Conservation (phyloP, 2,888 invertebrate species). For the Monoplex corrugatus region DNA sequence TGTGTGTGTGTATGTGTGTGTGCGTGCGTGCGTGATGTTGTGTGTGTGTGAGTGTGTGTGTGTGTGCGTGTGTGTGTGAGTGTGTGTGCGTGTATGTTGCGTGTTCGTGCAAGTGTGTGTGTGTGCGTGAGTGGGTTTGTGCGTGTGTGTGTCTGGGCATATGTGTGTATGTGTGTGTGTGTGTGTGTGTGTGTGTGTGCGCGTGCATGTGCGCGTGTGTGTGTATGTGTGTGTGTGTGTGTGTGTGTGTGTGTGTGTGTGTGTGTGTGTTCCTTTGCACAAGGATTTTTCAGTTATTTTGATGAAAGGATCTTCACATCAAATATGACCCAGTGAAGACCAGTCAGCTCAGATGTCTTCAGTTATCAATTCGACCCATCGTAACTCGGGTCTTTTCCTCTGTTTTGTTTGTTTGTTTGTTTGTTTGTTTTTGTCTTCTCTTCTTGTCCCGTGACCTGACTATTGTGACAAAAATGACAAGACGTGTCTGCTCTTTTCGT, state of each 20-base stretch:
- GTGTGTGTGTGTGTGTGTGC: background rate
- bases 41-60: background rate
- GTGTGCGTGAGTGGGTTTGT: slow-evolving; percentile 2
- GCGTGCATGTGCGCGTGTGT: background rate
- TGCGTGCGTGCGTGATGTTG: background rate
- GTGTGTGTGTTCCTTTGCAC: no score
- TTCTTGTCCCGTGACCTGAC: no score
- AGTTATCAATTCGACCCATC: no score
- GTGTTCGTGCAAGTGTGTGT: background rate
- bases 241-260: background rate
- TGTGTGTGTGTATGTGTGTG: background rate
- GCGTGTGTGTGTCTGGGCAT: slow-evolving; percentile 2
- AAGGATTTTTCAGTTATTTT: no score
- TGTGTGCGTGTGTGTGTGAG: background rate
- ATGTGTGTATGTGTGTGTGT: slow-evolving; percentile 28
- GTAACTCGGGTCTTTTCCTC: no score
- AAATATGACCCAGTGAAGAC: no score
- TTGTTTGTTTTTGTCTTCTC: no score
- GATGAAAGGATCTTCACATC: no score
- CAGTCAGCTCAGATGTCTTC: no score
- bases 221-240: background rate
- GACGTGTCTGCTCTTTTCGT: no score
- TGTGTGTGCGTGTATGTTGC: background rate
- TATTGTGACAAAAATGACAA: no score
- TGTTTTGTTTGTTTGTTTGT: no score